phyloP scores from a whole-genome alignment of 2,888 invertebrate genomes.

The Diaperis boleti region DNA sequence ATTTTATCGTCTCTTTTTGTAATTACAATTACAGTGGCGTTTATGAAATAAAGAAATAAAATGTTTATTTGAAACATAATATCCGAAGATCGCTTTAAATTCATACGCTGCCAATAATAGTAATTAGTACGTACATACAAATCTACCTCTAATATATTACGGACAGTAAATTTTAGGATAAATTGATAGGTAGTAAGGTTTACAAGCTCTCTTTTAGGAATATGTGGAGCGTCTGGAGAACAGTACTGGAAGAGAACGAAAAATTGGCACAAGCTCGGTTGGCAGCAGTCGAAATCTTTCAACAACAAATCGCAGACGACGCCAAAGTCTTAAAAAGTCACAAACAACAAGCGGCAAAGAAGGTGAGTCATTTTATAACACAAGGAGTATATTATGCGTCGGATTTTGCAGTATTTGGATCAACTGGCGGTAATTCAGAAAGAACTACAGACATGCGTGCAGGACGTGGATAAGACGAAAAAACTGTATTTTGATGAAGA shows the following conservation, averaged over 20 bases:
- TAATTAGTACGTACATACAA: too few relatives aligned
- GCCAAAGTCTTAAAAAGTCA: slow-evolving; percentile 86
- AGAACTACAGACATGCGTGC: slow-evolving; percentile 86
- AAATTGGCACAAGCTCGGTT: slow-evolving; percentile 90
- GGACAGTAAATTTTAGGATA: too few relatives aligned
- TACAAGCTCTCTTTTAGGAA: slow-evolving; percentile 80
- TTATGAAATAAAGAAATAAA: too few relatives aligned
- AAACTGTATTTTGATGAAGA: slow-evolving; percentile 97
- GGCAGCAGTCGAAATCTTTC: slow-evolving; percentile 94
- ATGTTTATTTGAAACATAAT: too few relatives aligned
- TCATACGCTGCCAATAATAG: too few relatives aligned
- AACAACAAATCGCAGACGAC: slow-evolving; percentile 94
- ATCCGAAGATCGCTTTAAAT: too few relatives aligned
- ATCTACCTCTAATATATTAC: too few relatives aligned
- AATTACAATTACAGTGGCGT: too few relatives aligned
- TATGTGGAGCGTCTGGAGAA: slow-evolving; percentile 98
- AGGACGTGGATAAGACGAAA: slow-evolving; percentile 94
- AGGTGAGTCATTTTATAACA: slow-evolving; percentile 67
- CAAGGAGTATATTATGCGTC: background rate
- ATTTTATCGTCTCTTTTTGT: too few relatives aligned
- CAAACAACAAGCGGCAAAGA: slow-evolving; percentile 86
- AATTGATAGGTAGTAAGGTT: too few relatives aligned
- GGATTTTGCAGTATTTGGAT: slow-evolving; percentile 76
- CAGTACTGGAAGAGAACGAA: slow-evolving; percentile 95
- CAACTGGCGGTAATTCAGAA: slow-evolving; percentile 88